Evolutionary conservation across 2,113 vertebrate species (phyloP).

Genomic region (Clarias macrocephalus): DNA sequence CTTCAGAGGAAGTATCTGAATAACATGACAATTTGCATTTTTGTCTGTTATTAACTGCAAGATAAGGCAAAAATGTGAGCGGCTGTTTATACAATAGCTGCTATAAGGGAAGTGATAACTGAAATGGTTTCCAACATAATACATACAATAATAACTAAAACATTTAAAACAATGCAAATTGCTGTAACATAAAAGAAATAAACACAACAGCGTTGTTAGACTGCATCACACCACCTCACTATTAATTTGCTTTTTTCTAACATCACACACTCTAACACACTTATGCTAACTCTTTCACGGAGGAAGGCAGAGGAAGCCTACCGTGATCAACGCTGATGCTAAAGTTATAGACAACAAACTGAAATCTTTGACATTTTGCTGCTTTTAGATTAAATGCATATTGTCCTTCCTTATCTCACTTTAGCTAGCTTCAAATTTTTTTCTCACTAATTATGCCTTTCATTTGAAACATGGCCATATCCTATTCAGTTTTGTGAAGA

Average conservation of each 20-base stretch:
- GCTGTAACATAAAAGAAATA: background rate
- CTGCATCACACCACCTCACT: background rate
- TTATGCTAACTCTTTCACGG: background rate
- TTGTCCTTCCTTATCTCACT: background rate
- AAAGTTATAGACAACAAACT: background rate
- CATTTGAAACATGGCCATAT: constrained; percentile 3
- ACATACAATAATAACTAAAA: background rate
- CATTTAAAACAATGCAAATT: background rate
- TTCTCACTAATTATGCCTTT: constrained; percentile 16
- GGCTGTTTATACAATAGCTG: background rate
- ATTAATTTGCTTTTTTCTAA: background rate
- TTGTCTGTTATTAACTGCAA: background rate
- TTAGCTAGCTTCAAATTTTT: background rate
- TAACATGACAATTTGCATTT: background rate
- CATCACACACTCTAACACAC: no score
- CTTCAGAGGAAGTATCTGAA: background rate
- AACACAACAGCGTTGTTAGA: background rate
- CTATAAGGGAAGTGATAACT: background rate
- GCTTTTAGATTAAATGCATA: background rate
- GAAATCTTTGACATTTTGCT: background rate
- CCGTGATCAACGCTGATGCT: background rate
- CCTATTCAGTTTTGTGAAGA: background rate
- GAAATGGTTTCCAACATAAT: background rate
- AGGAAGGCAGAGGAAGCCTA: background rate
- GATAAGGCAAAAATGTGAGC: background rate